A percentile compares a stretch with the other conserved stretches of the same genome.
phyloP scores from a whole-genome alignment of 2,113 vertebrate genomes.

The Pica pica region DNA sequence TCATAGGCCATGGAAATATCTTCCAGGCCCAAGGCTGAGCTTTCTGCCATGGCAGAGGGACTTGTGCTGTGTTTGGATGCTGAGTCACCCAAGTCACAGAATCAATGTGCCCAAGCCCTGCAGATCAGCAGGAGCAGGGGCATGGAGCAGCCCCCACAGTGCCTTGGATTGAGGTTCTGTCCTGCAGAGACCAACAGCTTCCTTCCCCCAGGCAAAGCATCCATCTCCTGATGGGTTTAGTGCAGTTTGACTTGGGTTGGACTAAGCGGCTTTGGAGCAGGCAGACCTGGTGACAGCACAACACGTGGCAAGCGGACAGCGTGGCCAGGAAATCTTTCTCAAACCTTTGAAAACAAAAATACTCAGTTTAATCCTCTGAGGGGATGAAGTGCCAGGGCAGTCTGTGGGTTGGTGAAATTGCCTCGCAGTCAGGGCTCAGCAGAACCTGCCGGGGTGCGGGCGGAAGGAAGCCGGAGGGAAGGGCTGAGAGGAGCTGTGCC shows the following conservation, averaged over 20 bases:
- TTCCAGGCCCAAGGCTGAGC: neutral
- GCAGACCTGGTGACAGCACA: neutral
- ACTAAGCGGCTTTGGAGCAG: slow-evolving; percentile 19
- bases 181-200: neutral
- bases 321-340: neutral
- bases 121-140: fast-evolving
- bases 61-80: fast-evolving
- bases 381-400: neutral
- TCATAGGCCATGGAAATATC: fast-evolving
- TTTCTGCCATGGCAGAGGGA: neutral
- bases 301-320: neutral
- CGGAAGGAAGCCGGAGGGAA: neutral
- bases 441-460: neutral
- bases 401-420: neutral
- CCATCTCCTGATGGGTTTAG: neutral
- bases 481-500: neutral
- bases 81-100: fast-evolving
- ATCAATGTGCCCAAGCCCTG: fast-evolving
- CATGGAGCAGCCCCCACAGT: neutral
- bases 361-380: neutral
- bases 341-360: neutral
- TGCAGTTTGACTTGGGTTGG: neutral
- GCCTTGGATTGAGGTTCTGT: neutral
- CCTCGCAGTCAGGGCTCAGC: neutral
- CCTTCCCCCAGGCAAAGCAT: neutral